These are phyloP conservation scores for Toxonevra muliebris DNA, from an alignment of 2,888 invertebrate species.

Conservation along the genomic window DNA sequence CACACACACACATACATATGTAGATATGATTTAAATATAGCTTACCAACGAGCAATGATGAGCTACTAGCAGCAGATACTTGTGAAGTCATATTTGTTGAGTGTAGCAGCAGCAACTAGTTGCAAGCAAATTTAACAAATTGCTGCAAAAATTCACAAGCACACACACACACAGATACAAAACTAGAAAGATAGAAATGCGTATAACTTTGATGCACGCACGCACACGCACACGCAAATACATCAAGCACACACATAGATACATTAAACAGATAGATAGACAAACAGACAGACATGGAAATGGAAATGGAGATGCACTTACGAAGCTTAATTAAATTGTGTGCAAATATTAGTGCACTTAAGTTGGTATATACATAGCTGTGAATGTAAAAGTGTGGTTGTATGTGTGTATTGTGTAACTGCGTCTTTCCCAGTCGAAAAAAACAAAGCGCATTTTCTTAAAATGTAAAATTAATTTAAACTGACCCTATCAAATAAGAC, in stretches of 20 bases:
- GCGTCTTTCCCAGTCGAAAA: background rate
- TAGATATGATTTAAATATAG: background rate
- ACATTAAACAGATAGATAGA: background rate
- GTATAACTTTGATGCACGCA: background rate
- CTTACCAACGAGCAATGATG: slow-evolving; percentile 56
- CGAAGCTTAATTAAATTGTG: too few species aligned
- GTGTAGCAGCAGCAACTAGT: slow-evolving; percentile 16
- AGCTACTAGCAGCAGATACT: slow-evolving; percentile 48
- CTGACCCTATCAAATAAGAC: too few species aligned
- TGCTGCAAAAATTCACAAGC: background rate
- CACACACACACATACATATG: too few species aligned
- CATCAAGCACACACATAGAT: background rate
- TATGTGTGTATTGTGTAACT: background rate
- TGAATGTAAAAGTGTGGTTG: background rate
- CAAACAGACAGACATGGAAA: background rate
- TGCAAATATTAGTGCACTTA: too few species aligned
- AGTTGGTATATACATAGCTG: background rate
- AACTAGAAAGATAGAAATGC: too few species aligned
- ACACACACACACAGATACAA: too few species aligned
- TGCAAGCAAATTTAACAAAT: background rate
- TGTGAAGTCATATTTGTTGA: slow-evolving; percentile 52
- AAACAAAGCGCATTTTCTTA: background rate
- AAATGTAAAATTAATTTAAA: too few species aligned
- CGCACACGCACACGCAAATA: background rate
- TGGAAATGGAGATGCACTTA: background rate